Evolutionary conservation across 2,888 invertebrate species (phyloP).

Genomic region (Phytoseiulus persimilis): DNA sequence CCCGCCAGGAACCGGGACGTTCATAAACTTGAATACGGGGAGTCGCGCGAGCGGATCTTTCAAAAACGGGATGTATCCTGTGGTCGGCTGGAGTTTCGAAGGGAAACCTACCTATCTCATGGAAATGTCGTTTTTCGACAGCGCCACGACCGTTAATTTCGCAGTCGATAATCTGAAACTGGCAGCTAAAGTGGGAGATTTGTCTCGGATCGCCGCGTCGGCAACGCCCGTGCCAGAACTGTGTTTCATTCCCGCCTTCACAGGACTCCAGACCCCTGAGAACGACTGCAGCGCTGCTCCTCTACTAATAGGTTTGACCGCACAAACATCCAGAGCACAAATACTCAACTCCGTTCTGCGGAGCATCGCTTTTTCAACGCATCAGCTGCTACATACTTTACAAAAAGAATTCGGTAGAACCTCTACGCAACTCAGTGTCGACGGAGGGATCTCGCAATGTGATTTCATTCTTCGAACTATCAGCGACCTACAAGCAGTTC

Average conservation of each 20-base stretch:
- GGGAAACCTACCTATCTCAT: constrained; percentile 61
- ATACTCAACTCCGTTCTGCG: constrained; percentile 74
- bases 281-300: constrained; percentile 60
- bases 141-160: constrained; percentile 80
- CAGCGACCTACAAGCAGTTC: constrained; percentile 67
- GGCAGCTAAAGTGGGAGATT: constrained; percentile 53
- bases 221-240: constrained; percentile 63
- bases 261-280: constrained; percentile 65
- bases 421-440: constrained; percentile 51
- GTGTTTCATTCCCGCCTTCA: constrained; percentile 80
- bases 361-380: constrained; percentile 71
- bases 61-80: constrained; percentile 68
- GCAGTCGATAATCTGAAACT: constrained; percentile 51
- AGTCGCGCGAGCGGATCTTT: constrained; percentile 66
- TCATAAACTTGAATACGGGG: constrained; percentile 75
- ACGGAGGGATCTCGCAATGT: constrained; percentile 46
- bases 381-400: constrained; percentile 67
- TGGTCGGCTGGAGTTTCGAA: constrained; percentile 73
- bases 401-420: constrained; percentile 55
- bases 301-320: constrained; percentile 66
- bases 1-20: constrained; percentile 65
- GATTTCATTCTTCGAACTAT: constrained; percentile 79
- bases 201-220: constrained; percentile 60
- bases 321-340: constrained; percentile 67
- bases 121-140: constrained; percentile 79